Conservation (phyloP, 2,888 invertebrate genomes). For the Parapristionchus giblindavisi region DNA sequence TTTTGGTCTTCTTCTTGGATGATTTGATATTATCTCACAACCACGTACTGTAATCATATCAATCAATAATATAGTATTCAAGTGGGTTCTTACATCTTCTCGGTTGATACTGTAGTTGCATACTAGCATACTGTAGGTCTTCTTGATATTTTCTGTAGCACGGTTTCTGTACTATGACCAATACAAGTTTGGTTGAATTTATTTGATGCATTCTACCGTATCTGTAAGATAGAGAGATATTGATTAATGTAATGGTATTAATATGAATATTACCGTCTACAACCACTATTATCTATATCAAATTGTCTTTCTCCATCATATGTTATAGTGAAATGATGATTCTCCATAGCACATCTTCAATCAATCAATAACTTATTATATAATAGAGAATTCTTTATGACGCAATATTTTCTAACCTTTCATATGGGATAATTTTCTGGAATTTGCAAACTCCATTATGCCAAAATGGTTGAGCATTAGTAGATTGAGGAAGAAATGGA, state of each 20-base stretch:
- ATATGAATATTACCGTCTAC: background rate
- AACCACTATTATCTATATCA: conserved; percentile 24
- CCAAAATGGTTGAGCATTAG: conserved; percentile 49
- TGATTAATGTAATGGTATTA: background rate
- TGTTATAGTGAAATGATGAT: conserved; percentile 45
- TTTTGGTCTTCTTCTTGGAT: conserved; percentile 29
- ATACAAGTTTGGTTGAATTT: conserved; percentile 48
- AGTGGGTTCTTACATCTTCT: conserved; percentile 43
- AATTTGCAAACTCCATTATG: conserved; percentile 52
- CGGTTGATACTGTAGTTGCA: conserved; percentile 44
- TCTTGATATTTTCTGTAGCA: conserved; percentile 43
- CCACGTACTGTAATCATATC: conserved; percentile 7
- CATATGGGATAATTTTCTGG: conserved; percentile 54
- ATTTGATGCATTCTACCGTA: conserved; percentile 51
- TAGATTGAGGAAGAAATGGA: conserved; percentile 9
- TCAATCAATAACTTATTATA: background rate
- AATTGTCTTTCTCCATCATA: conserved; percentile 50
- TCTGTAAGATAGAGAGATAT: conserved; percentile 40
- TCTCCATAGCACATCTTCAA: conserved; percentile 46
- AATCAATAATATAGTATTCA: background rate
- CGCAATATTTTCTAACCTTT: conserved; percentile 39
- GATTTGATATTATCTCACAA: conserved; percentile 21
- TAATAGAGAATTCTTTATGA: too few species aligned
- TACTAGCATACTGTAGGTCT: too few species aligned
- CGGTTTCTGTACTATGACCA: conserved; percentile 50